Conservation (phyloP, 2,888 invertebrate species). For the Oscheius sp. region DNA sequence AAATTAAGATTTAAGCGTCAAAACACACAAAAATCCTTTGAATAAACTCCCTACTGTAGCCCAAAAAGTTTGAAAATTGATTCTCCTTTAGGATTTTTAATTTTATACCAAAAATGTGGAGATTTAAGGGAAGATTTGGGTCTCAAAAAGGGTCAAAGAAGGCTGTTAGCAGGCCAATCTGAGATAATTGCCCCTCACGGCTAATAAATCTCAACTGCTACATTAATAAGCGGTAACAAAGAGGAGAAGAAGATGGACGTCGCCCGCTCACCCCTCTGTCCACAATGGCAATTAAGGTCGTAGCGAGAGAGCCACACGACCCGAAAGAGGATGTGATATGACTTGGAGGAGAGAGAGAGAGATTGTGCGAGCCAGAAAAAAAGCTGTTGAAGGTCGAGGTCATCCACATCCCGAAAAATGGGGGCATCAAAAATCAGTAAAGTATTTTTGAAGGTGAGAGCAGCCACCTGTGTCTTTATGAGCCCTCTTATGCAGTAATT, state of each 20-base stretch:
- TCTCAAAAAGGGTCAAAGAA: no score
- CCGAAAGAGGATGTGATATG: no score
- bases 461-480: not conserved
- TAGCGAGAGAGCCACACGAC: no score
- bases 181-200: not conserved
- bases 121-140: no score
- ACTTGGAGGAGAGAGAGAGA: not conserved
- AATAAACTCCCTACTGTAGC: no score
- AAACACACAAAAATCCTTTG: no score
- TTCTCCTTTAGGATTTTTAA: no score
- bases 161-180: no score
- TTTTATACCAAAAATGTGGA: no score
- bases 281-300: constrained; percentile 30
- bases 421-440: not conserved
- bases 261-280: no score
- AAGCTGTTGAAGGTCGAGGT: constrained; percentile 6
- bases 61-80: no score
- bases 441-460: not conserved
- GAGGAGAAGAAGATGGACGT: constrained; percentile 5
- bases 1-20: no score
- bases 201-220: not conserved
- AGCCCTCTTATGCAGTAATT: constrained; percentile 20
- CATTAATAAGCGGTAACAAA: constrained; percentile 20
- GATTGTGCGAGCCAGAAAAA: not conserved
- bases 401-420: not conserved